Evolutionary conservation across 2,113 vertebrate species (phyloP).

Genomic region (Oxyura jamaicensis): DNA sequence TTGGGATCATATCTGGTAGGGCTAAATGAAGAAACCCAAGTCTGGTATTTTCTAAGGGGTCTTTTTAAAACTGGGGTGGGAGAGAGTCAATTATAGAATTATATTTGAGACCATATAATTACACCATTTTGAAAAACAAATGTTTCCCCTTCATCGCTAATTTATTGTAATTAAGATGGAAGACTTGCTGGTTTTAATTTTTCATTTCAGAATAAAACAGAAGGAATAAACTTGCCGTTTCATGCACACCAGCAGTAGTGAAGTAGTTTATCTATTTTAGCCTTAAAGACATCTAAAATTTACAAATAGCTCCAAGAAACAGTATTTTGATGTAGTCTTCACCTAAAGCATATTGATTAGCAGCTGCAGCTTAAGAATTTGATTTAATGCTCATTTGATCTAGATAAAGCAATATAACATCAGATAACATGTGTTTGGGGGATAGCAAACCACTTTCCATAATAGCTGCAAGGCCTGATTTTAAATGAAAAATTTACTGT

Average conservation of each 20-base stretch:
- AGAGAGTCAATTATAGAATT: background rate
- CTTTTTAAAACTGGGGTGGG: background rate
- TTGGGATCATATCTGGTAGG: background rate
- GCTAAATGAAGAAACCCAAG: background rate
- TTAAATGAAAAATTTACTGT: constrained; percentile 6
- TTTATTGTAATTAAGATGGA: background rate
- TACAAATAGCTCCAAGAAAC: background rate
- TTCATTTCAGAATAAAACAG: background rate
- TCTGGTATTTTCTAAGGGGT: background rate
- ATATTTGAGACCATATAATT: constrained; percentile 11
- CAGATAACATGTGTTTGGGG: background rate
- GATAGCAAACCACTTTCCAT: background rate
- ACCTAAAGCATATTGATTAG: constrained; percentile 19
- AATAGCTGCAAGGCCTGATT: background rate
- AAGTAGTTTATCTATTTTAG: background rate
- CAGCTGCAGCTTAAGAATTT: background rate
- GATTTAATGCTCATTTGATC: constrained; percentile 5
- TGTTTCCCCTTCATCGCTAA: background rate
- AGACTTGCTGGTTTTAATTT: constrained; percentile 11
- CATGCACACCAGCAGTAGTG: background rate
- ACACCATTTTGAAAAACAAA: background rate
- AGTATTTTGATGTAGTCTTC: background rate
- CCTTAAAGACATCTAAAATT: constrained; percentile 15
- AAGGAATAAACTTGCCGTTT: background rate
- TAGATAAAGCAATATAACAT: background rate